phyloP scores from a whole-genome alignment of 2,888 invertebrate genomes.

The Polyommatus icarus region DNA sequence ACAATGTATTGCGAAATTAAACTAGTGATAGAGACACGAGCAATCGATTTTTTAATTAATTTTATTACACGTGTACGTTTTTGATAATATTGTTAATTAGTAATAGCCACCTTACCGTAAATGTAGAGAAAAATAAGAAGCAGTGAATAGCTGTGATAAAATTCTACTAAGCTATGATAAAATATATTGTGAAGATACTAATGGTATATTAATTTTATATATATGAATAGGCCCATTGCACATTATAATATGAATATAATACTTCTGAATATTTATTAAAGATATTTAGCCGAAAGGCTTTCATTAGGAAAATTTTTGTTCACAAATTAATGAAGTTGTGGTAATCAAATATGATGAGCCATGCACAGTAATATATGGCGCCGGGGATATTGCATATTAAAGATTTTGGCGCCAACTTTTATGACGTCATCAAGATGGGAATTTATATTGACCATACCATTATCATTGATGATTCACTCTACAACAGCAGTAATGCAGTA shows the following conservation, averaged over 20 bases:
- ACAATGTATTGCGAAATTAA: conserved; percentile 2
- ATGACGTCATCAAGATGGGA: conserved; percentile 20
- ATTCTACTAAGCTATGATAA: not conserved
- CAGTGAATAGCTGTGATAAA: not conserved
- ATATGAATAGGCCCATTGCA: not conserved
- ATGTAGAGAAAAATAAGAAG: not conserved
- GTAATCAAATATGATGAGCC: not conserved
- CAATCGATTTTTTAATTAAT: not conserved
- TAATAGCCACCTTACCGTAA: not conserved
- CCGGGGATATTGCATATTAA: conserved; percentile 8
- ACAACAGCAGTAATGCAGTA: not conserved
- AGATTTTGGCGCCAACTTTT: conserved; percentile 25
- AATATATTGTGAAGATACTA: not conserved
- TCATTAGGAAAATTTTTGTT: not conserved
- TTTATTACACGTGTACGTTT: not conserved
- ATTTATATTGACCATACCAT: conserved; percentile 3
- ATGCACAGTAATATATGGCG: conserved; percentile 20
- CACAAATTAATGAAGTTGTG: not conserved
- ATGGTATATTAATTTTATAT: not conserved
- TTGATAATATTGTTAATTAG: not conserved
- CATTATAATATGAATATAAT: not conserved
- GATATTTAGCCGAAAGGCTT: not conserved
- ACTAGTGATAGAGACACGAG: not conserved
- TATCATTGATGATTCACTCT: not conserved
- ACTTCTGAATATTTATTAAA: not conserved